phyloP scores from a whole-genome alignment of 2,113 vertebrate genomes.

The Pomatostomus ruficeps region DNA sequence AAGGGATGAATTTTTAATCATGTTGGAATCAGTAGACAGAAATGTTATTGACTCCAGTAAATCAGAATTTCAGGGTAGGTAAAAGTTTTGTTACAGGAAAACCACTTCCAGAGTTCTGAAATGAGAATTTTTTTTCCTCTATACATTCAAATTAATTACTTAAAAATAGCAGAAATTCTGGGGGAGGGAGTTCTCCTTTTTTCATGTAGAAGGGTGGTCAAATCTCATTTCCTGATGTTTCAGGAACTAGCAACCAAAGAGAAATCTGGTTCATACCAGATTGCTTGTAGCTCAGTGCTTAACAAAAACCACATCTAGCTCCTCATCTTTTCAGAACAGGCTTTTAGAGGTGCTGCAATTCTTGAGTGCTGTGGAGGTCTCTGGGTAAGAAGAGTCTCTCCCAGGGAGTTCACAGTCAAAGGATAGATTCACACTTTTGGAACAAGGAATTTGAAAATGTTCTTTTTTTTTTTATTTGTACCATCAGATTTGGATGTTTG shows the following conservation, averaged over 20 bases:
- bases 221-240: neutral
- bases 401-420: neutral
- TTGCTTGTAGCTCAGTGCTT: neutral
- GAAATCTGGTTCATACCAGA: neutral
- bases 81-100: neutral
- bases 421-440: neutral
- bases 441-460: neutral
- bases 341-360: neutral
- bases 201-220: neutral
- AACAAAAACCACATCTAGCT: neutral
- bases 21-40: neutral
- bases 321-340: neutral
- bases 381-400: neutral
- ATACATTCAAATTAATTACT: neutral
- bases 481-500: neutral
- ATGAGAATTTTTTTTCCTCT: neutral
- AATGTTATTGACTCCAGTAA: neutral
- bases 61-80: neutral
- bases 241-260: neutral
- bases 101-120: neutral
- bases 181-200: neutral
- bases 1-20: neutral
- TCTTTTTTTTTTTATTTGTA: neutral
- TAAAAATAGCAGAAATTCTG: neutral
- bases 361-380: neutral